These are phyloP conservation scores for Mormoops blainvillei DNA, from an alignment of 2,113 vertebrate species.

Conservation along the genomic window DNA sequence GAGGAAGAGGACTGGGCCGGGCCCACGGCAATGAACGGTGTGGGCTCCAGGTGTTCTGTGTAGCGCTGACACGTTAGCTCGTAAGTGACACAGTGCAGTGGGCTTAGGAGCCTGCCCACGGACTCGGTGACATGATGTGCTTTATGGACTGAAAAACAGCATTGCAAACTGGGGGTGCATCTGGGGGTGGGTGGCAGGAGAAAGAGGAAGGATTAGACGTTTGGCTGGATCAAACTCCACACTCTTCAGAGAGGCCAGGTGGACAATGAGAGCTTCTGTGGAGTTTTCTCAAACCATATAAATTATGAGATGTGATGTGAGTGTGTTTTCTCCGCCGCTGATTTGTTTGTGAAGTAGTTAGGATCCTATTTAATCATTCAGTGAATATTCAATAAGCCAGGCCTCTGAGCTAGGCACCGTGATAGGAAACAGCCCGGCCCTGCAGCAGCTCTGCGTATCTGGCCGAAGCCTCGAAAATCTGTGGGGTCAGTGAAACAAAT, in stretches of 20 bases:
- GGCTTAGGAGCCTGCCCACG: not conserved
- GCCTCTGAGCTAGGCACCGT: not conserved
- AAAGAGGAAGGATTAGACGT: not conserved
- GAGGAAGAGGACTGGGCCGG: slow-evolving; percentile 38
- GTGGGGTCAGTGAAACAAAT: not conserved
- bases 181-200: not conserved
- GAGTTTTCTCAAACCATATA: not conserved
- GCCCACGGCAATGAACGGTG: slow-evolving; percentile 54
- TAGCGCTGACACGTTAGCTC: slow-evolving; percentile 50
- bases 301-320: not conserved
- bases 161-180: not conserved
- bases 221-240: not conserved
- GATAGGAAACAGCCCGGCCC: not conserved
- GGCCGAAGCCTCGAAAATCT: not conserved
- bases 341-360: not conserved
- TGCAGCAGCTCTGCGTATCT: not conserved
- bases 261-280: not conserved
- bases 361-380: not conserved
- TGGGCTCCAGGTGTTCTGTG: slow-evolving; percentile 59
- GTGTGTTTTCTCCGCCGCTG: not conserved
- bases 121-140: slow-evolving; percentile 39
- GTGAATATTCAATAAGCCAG: not conserved
- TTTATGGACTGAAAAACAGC: slow-evolving; percentile 44
- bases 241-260: not conserved
- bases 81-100: slow-evolving; percentile 42